Conservation (phyloP, 2,113 vertebrate genomes). For the Pluvialis apricaria region DNA sequence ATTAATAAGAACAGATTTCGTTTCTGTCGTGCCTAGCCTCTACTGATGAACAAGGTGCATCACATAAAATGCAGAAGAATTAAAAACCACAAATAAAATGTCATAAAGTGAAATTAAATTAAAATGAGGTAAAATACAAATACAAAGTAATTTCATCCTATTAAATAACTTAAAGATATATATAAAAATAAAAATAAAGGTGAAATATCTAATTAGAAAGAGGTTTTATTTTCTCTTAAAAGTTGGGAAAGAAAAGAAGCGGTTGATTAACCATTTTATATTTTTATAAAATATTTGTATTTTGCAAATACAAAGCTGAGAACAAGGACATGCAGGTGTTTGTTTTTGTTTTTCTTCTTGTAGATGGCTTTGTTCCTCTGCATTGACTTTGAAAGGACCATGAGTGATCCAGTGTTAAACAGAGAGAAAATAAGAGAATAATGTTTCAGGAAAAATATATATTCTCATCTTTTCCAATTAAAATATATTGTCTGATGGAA, state of each 20-base stretch:
- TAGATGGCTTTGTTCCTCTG: background rate
- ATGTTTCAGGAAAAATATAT: background rate
- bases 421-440: background rate
- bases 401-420: background rate
- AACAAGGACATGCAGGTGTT: background rate
- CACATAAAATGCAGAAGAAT: background rate
- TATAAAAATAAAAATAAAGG: background rate
- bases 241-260: background rate
- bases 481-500: background rate
- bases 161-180: background rate
- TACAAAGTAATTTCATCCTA: background rate
- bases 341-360: background rate
- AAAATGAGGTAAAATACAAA: constrained; percentile 9
- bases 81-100: constrained; percentile 1
- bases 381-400: background rate
- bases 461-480: background rate
- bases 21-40: background rate
- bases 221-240: background rate
- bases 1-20: background rate
- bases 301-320: background rate
- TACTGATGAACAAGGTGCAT: background rate
- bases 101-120: background rate
- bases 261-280: background rate
- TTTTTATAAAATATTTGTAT: too few relatives aligned
- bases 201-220: background rate